Evolutionary conservation across 1,140 invertebrate species (phyloP).

Genomic region (Nasonia longicornis): DNA sequence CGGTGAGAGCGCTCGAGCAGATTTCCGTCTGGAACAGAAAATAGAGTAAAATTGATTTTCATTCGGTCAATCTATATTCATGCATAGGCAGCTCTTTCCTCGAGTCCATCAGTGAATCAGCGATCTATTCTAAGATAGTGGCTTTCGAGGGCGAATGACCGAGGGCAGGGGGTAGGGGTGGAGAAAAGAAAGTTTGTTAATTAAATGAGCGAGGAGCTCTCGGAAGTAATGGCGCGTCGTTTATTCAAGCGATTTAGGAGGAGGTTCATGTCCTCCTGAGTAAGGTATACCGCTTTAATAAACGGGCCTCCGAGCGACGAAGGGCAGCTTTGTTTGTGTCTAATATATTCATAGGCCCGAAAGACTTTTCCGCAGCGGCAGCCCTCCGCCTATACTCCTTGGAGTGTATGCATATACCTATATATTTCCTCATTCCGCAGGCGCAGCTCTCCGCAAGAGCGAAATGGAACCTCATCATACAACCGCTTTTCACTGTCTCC

Average conservation of each 20-base stretch:
- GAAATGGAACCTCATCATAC: slow-evolving; percentile 42
- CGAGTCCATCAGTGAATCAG: too few species aligned
- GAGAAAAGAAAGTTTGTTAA: slow-evolving; percentile 37
- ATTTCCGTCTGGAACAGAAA: slow-evolving; percentile 84
- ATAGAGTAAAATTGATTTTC: slow-evolving; percentile 28
- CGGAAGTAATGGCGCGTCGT: slow-evolving; percentile 51
- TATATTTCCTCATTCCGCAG: slow-evolving; percentile 45
- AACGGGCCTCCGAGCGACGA: slow-evolving; percentile 6
- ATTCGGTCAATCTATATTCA: too few species aligned
- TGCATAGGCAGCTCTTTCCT: too few species aligned
- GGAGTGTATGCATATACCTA: neutral
- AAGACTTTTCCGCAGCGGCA: slow-evolving; percentile 53
- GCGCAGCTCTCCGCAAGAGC: slow-evolving; percentile 38
- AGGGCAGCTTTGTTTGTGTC: slow-evolving; percentile 58
- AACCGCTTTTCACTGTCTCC: slow-evolving; percentile 29
- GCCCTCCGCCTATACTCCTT: neutral
- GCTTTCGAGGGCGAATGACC: neutral
- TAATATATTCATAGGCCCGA: slow-evolving; percentile 66
- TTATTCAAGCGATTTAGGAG: slow-evolving; percentile 54
- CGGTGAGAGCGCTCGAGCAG: slow-evolving; percentile 88
- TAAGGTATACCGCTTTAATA: slow-evolving; percentile 30
- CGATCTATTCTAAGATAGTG: neutral
- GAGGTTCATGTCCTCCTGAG: neutral
- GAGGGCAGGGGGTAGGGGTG: neutral
- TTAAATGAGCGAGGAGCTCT: slow-evolving; percentile 40